phyloP scores from a whole-genome alignment of 2,888 invertebrate species.

The Andrena chrysosceles region DNA sequence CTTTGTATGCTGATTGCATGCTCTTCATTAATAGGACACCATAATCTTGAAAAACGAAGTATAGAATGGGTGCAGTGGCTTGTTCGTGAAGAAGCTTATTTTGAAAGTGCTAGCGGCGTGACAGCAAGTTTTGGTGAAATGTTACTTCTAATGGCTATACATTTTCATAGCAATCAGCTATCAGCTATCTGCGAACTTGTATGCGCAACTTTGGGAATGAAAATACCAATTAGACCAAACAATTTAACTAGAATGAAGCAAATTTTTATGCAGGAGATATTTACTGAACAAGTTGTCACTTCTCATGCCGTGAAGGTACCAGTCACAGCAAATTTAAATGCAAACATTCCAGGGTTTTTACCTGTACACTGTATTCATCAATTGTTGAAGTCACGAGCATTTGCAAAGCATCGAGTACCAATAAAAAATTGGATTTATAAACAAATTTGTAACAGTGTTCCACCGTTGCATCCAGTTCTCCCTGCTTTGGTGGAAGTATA shows the following conservation, averaged over 20 bases:
- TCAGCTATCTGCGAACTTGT: conserved; percentile 97
- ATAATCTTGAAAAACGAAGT: conserved; percentile 91
- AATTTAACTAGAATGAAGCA: conserved; percentile 95
- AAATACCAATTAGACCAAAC: conserved; percentile 94
- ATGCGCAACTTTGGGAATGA: conserved; percentile 97
- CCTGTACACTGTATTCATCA: conserved; percentile 99
- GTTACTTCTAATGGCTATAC: conserved; percentile 97
- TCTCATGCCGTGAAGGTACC: conserved; percentile 98
- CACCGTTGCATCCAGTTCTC: conserved; percentile 97
- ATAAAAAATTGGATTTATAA: conserved; percentile 98
- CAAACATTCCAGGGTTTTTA: conserved; percentile 95
- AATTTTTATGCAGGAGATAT: conserved; percentile 98
- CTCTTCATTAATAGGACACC: conserved; percentile 91
- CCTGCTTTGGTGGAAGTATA: conserved; percentile 97
- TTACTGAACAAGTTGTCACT: conserved; percentile 98
- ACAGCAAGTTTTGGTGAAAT: conserved; percentile 97
- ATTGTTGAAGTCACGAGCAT: conserved; percentile 95
- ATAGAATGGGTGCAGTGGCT: conserved; percentile 98
- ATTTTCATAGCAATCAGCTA: conserved; percentile 98
- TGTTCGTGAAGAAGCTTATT: conserved; percentile 95
- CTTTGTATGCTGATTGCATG: conserved; percentile 98
- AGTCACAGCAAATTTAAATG: conserved; percentile 95
- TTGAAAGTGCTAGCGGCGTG: conserved; percentile 93
- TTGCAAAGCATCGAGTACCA: conserved; percentile 97
- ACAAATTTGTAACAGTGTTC: conserved; percentile 94